Base-by-base conservation (phyloP, 2,888 invertebrate species). In the Leptinotarsa peninsularis region DNA sequence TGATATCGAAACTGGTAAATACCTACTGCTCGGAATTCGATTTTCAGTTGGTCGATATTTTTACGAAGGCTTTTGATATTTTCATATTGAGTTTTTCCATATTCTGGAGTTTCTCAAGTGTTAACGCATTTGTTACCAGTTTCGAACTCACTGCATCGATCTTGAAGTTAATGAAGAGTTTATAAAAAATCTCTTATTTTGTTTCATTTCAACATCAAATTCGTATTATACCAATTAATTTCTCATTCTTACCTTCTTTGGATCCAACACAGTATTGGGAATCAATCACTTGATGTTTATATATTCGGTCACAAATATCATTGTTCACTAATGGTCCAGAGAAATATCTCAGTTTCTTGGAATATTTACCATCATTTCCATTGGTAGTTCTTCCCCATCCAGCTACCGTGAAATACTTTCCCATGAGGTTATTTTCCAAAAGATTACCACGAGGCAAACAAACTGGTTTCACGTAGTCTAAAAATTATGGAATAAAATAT, bases 401-500 rank as follows among this genome's bases (percentile, higher is more conserved):
- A 2, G 92, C 92, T 0, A 92, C 91, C 63, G 89, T 90, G 21
- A 90, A 89, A 4, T 80, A 80, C 49, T 89, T 88, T 0, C 89
- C 90, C 0, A 89, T 43, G 13, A 83, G 85, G 49, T 89, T 78
- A 60, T 86, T 84, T 0, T 68, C 79, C 60, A 89, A 76, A 50
- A 90, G 85, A 13, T 88, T 85, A 0, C 85, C 87, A 14, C 85
- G 87, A 10, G 91, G 90, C 69, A 93, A 84, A 80, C 93, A 93
- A 75, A 93, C 90, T 13, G 92, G 91, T 33, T 84, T 82, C 2
- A 92, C 91, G 84, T 90, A 92, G 76, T 89, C 91, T 91, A 50
- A 52, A 75, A 67, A n/a, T 52, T n/a, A 15, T 4, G 2, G 0
- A 52, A n/a, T 43, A 0, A 10, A 43, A 43, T 43, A 13, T 10